Evolutionary conservation across 1,140 invertebrate genomes (phyloP), one percentile per base, ranked within the genome.

Genomic region (Drosophila nigromelanica): DNA sequence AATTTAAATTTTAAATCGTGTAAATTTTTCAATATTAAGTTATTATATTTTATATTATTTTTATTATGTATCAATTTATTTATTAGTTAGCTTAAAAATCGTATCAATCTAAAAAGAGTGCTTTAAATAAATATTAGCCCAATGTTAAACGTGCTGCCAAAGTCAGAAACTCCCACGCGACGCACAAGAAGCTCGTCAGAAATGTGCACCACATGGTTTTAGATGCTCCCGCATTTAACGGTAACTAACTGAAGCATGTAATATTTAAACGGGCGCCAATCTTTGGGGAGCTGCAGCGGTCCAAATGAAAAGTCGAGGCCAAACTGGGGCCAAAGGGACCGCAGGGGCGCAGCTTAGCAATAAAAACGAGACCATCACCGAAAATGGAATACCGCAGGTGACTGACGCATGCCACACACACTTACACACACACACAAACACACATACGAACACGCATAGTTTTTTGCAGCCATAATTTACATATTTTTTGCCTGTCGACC

Each of bases 301-400:
- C 0, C 7, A 35, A 27, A 42, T 40, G 42, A 40, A 42, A 37
- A 27, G 33, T 33, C 35, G 33, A 35, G 45, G 45, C 48, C 21
- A 24, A 24, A 24, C 21, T 3, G 70, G 51, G 40, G 47, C 47
- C 67, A 59, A 18, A 12, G 18, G 40, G 47, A 45, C 35, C 47
- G 14, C 42, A 40, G 60, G 37, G 60, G 50, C 21, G 58, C 47
- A 60, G 55, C 64, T 45, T 66, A 61, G 60, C 82, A 87, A 87
- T 87, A 87, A 87, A 87, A 87, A 61, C 55, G 82, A 76, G 75
- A 87, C 66, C 72, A 78, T 76, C 60, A 69, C 59, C 59, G 47
- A 70, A 77, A 76, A 50, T 69, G 75, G 71, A 82, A 86, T 82
- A 87, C 82, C 79, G 50, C 82, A 82, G 82, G 82, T 87, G 82